These are phyloP conservation scores for Pheosia tremula DNA, from an alignment of 2,888 invertebrate species.

Conservation along the genomic window DNA sequence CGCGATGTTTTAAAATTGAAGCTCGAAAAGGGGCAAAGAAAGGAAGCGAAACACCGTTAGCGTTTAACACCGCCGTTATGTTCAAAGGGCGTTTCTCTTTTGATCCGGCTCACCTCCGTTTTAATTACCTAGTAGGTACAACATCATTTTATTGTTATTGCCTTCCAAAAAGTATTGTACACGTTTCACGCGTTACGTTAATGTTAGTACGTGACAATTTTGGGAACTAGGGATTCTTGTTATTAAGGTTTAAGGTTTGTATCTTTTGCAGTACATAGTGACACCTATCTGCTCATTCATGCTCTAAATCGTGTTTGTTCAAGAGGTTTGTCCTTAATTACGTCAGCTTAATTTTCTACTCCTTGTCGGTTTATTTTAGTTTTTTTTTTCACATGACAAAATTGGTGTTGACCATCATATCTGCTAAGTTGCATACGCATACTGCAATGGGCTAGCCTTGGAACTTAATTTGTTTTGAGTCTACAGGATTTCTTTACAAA, in stretches of 20 bases:
- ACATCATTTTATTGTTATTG: constrained; percentile 16
- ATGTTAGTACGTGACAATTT: background rate
- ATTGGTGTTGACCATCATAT: too few relatives aligned
- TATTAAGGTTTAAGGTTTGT: background rate
- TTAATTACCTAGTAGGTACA: constrained; percentile 11
- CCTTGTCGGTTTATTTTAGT: constrained; percentile 48
- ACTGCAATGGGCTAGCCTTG: too few relatives aligned
- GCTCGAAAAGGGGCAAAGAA: constrained; percentile 57
- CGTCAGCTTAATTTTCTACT: constrained; percentile 43
- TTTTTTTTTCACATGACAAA: constrained; percentile 40
- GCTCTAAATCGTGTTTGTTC: constrained; percentile 38
- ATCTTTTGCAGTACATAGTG: background rate
- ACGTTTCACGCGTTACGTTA: background rate
- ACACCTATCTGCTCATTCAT: background rate
- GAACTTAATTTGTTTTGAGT: too few relatives aligned
- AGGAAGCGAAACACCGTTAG: constrained; percentile 51
- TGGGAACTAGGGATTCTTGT: background rate
- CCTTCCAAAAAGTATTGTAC: constrained; percentile 3
- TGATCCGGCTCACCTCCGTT: constrained; percentile 21
- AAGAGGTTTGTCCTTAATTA: constrained; percentile 53
- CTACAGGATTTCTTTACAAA: too few relatives aligned
- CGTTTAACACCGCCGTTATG: constrained; percentile 50
- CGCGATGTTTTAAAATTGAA: constrained; percentile 58
- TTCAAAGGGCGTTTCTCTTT: constrained; percentile 51
- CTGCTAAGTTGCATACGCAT: too few relatives aligned